These are phyloP conservation scores for Pipistrellus pipistrellus DNA, from an alignment of 2,797 vertebrate genomes.

Conservation along the genomic window DNA sequence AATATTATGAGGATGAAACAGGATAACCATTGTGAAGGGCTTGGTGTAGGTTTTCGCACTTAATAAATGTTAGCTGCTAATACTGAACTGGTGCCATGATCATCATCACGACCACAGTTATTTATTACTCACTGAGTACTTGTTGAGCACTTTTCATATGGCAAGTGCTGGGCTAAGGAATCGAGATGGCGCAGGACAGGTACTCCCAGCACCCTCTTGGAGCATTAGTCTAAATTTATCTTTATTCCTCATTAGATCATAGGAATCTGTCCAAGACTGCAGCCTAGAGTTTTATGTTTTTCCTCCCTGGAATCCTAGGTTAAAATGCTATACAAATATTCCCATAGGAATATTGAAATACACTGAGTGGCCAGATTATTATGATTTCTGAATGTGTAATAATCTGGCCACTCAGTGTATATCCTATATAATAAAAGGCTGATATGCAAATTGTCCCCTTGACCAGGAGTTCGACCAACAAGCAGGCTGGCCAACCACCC, in stretches of 20 bases:
- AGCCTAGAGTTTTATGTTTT: not conserved
- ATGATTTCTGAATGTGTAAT: no score
- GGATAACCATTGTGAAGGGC: not conserved
- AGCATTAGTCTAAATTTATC: not conserved
- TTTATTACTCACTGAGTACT: not conserved
- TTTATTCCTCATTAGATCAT: conserved; percentile 5
- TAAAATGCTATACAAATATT: not conserved
- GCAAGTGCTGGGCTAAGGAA: not conserved
- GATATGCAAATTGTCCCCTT: no score
- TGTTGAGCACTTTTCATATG: not conserved
- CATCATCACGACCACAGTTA: not conserved
- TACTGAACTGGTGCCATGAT: not conserved
- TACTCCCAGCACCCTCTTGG: not conserved
- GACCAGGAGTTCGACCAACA: no score
- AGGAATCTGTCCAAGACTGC: not conserved
- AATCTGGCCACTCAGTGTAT: no score
- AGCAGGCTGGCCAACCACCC: no score
- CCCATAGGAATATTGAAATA: not conserved
- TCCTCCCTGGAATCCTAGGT: not conserved
- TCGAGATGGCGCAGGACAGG: not conserved
- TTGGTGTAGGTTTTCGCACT: not conserved
- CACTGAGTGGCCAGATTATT: no score
- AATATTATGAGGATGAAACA: not conserved
- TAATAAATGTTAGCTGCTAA: not conserved
- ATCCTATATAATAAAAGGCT: no score